A percentile compares a stretch with the other conserved stretches of the same genome.
Conservation (phyloP, 2,888 invertebrate species). For the Smittia sp. region DNA sequence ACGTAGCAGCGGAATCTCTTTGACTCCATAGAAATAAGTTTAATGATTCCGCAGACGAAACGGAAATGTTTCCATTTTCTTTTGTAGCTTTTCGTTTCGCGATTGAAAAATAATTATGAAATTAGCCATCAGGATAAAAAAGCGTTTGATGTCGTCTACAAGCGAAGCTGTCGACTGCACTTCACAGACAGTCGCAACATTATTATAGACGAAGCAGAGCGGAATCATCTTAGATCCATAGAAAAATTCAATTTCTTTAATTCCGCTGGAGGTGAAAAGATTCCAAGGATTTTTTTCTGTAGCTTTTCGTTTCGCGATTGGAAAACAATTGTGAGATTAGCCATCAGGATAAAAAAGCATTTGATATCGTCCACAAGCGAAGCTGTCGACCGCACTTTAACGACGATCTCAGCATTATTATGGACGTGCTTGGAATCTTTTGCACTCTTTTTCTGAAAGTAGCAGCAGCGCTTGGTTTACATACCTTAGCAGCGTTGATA, state of each 20-base stretch:
- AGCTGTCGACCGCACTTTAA: conserved; percentile 45
- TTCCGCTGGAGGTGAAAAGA: too few relatives aligned
- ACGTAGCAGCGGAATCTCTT: not conserved
- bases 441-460: not conserved
- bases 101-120: conserved; percentile 32
- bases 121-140: conserved; percentile 40
- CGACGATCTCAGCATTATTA: conserved; percentile 48
- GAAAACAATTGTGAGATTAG: conserved; percentile 34
- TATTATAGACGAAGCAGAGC: conserved; percentile 48
- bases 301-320: conserved; percentile 37
- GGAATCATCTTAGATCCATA: not conserved
- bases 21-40: not conserved
- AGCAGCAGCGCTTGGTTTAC: not conserved
- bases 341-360: conserved; percentile 40
- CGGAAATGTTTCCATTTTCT: not conserved
- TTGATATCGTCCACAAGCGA: conserved; percentile 50
- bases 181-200: conserved; percentile 46
- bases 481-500: conserved; percentile 96
- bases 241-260: too few relatives aligned
- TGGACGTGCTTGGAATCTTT: conserved; percentile 45
- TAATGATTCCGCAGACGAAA: not conserved
- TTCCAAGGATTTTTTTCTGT: not conserved
- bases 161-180: conserved; percentile 48
- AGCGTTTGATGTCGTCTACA: conserved; percentile 48
- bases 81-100: conserved; percentile 36